Evolutionary conservation across 2,888 invertebrate genomes (phyloP).

Genomic region (Odontocolon sp.): DNA sequence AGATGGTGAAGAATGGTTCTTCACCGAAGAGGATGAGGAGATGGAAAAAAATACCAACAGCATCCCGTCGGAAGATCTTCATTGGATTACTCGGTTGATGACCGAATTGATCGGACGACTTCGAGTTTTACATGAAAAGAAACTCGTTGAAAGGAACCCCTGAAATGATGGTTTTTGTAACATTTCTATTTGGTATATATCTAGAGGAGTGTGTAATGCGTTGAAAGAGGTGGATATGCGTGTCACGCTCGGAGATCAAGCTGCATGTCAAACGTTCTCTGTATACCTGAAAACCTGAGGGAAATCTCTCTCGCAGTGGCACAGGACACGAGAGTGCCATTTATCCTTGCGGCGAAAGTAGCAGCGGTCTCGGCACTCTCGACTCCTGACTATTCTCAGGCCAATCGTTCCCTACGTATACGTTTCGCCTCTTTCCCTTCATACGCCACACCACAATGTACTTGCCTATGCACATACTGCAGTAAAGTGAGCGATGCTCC

Average conservation of each 20-base stretch:
- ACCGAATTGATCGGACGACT: slow-evolving; percentile 13
- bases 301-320: slow-evolving; percentile 74
- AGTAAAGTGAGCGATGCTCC: slow-evolving; percentile 21
- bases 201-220: not conserved
- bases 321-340: slow-evolving; percentile 74
- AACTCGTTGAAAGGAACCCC: not conserved
- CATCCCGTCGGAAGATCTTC: slow-evolving; percentile 1
- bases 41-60: slow-evolving; percentile 1
- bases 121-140: not conserved
- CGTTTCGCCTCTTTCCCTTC: slow-evolving; percentile 11
- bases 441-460: not conserved
- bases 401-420: slow-evolving; percentile 66
- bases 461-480: slow-evolving; percentile 21
- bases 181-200: not conserved
- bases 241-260: slow-evolving; percentile 58
- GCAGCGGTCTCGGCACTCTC: slow-evolving; percentile 56
- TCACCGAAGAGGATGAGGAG: not conserved
- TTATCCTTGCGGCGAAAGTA: slow-evolving; percentile 71
- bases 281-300: slow-evolving; percentile 77
- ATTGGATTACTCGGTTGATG: slow-evolving; percentile 30
- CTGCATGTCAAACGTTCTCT: slow-evolving; percentile 70
- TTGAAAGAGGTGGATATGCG: slow-evolving; percentile 36
- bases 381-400: slow-evolving; percentile 67
- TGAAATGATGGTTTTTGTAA: not conserved
- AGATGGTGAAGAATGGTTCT: slow-evolving; percentile 30